These are phyloP conservation scores for Phalera bucephala DNA, from an alignment of 2,888 invertebrate species.

Conservation along the genomic window DNA sequence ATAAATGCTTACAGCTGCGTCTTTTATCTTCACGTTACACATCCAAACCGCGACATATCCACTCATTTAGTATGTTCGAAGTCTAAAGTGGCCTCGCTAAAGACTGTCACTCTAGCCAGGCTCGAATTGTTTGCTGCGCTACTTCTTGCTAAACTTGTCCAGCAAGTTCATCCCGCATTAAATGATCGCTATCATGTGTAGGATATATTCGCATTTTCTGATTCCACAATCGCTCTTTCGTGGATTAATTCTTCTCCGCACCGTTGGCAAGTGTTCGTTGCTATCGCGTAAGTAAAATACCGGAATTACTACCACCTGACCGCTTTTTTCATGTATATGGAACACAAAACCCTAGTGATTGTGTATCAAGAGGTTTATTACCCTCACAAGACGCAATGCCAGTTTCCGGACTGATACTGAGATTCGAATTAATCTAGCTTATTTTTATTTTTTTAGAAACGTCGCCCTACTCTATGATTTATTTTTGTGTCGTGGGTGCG, in stretches of 20 bases:
- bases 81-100: conserved; percentile 5
- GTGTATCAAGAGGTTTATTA: too few relatives aligned
- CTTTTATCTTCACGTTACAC: too few relatives aligned
- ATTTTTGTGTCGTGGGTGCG: too few relatives aligned
- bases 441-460: too few relatives aligned
- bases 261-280: conserved; percentile 2
- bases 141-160: conserved; percentile 1
- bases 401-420: too few relatives aligned
- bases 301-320: not conserved
- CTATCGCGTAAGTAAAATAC: conserved; percentile 3
- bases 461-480: too few relatives aligned
- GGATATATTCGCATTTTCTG: conserved; percentile 5
- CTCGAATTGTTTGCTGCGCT: conserved; percentile 5
- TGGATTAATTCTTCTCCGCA: conserved; percentile 5
- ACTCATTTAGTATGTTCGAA: conserved; percentile 6
- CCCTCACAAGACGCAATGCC: too few relatives aligned
- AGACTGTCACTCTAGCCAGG: conserved; percentile 3
- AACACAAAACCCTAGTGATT: conserved; percentile 3
- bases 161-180: not conserved
- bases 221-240: conserved; percentile 6
- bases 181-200: not conserved
- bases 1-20: conserved; percentile 1
- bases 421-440: too few relatives aligned
- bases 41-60: not conserved
- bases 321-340: not conserved